Conservation (phyloP, 2,888 invertebrate species). For the Eurytoma adleriae region DNA sequence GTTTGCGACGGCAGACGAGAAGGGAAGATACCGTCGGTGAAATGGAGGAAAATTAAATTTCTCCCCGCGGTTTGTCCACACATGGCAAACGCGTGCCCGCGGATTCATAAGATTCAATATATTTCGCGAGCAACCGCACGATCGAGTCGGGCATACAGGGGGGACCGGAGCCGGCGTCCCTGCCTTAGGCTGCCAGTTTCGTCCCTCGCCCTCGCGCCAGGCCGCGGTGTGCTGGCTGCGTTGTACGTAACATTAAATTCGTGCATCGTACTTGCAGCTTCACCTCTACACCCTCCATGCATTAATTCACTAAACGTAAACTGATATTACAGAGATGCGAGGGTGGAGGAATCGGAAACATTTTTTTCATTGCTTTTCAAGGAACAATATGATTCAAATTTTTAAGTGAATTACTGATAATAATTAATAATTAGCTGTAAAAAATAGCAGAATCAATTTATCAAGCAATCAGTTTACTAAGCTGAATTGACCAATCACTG, state of each 20-base stretch:
- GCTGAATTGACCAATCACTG: too few species aligned
- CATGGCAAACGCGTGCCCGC: conserved; percentile 56
- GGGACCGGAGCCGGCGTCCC: too few species aligned
- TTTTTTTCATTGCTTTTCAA: too few species aligned
- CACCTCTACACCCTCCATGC: background rate
- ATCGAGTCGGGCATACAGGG: conserved; percentile 43
- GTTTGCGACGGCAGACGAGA: conserved; percentile 8
- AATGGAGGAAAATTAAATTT: conserved; percentile 73
- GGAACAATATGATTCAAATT: too few species aligned
- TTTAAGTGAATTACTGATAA: too few species aligned
- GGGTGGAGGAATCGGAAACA: too few species aligned
- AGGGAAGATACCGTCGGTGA: conserved; percentile 48
- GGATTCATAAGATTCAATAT: conserved; percentile 75
- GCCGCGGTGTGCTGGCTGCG: conserved; percentile 51
- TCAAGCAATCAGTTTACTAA: too few species aligned
- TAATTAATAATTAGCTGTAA: too few species aligned
- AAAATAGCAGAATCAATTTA: too few species aligned
- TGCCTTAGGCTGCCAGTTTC: too few species aligned
- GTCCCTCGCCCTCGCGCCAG: background rate
- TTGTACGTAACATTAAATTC: conserved; percentile 73
- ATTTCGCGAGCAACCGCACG: conserved; percentile 62
- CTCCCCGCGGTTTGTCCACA: conserved; percentile 61
- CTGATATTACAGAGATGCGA: too few species aligned
- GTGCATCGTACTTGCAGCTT: conserved; percentile 56
- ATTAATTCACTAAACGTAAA: too few species aligned